These are phyloP conservation scores for Drosophila sordidula DNA, from an alignment of 2,888 invertebrate species.

Conservation along the genomic window DNA sequence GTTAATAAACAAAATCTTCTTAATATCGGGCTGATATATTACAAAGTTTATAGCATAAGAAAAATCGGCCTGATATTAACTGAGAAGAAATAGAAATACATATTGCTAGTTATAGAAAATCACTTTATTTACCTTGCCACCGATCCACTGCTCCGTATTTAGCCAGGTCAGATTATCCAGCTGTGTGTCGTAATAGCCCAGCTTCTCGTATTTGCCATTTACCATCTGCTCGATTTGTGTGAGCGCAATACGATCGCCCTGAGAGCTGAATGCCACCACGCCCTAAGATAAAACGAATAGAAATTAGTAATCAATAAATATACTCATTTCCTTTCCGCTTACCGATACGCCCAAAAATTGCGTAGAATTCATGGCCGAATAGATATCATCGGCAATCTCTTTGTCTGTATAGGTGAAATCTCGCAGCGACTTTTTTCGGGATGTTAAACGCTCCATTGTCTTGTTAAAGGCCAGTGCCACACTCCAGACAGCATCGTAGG, in stretches of 20 bases:
- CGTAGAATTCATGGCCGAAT: slow-evolving; percentile 99
- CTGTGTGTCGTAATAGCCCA: slow-evolving; percentile 98
- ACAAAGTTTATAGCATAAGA: no score
- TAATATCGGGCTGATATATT: no score
- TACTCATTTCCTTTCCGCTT: slow-evolving; percentile 83
- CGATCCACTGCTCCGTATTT: slow-evolving; percentile 95
- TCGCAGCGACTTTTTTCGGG: slow-evolving; percentile 92
- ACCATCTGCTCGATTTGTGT: slow-evolving; percentile 99
- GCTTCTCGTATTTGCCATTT: slow-evolving; percentile 96
- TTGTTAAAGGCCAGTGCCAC: slow-evolving; percentile 98
- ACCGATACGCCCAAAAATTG: slow-evolving; percentile 99
- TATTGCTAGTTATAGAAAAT: no score
- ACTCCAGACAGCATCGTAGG: slow-evolving; percentile 99
- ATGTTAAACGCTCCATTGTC: slow-evolving; percentile 94
- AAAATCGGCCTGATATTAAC: no score
- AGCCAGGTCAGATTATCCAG: slow-evolving; percentile 98
- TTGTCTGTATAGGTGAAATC: slow-evolving; percentile 98
- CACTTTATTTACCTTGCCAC: slow-evolving; percentile 86
- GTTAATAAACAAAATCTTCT: no score
- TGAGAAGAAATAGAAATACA: no score
- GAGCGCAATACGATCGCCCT: slow-evolving; percentile 98
- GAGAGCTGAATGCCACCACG: slow-evolving; percentile 98
- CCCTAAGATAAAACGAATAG: slow-evolving; percentile 88
- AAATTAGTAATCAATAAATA: neutral
- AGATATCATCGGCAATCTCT: slow-evolving; percentile 97